These are phyloP conservation scores for Ridgeia piscesae DNA, from an alignment of 1,140 invertebrate species.

Conservation along the genomic window DNA sequence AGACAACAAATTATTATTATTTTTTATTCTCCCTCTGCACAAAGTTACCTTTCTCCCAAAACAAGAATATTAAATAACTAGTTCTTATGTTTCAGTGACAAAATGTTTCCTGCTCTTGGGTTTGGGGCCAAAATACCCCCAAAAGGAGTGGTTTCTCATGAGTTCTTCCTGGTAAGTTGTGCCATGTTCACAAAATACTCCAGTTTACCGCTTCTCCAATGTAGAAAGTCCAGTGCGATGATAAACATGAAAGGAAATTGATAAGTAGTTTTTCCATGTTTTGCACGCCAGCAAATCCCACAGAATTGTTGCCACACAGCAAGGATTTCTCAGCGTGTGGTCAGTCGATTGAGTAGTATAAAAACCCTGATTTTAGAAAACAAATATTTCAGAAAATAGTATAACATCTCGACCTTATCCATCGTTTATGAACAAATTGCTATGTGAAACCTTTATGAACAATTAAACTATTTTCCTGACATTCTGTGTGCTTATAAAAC, in stretches of 20 bases:
- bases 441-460: no score
- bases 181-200: not conserved
- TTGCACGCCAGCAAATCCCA: not conserved
- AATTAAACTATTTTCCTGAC: no score
- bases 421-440: no score
- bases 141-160: conserved; percentile 54
- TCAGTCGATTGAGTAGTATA: no score
- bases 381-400: no score
- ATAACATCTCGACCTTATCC: no score
- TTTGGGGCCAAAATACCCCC: conserved; percentile 55
- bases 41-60: not conserved
- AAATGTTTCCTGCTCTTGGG: conserved; percentile 57
- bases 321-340: not conserved
- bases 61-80: not conserved
- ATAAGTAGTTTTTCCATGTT: not conserved
- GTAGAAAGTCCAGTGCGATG: no score
- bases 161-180: conserved; percentile 56
- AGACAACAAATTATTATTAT: no score
- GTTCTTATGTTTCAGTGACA: conserved; percentile 46
- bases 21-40: no score
- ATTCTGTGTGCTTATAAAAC: no score
- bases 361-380: no score
- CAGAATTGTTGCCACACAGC: not conserved
- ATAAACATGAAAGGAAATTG: not conserved
- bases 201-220: not conserved